Percentiles rank a stretch among this genome's conserved stretches.
Evolutionary conservation across 1,140 invertebrate species (phyloP).

Genomic region (Caenorhabditis inopinata): DNA sequence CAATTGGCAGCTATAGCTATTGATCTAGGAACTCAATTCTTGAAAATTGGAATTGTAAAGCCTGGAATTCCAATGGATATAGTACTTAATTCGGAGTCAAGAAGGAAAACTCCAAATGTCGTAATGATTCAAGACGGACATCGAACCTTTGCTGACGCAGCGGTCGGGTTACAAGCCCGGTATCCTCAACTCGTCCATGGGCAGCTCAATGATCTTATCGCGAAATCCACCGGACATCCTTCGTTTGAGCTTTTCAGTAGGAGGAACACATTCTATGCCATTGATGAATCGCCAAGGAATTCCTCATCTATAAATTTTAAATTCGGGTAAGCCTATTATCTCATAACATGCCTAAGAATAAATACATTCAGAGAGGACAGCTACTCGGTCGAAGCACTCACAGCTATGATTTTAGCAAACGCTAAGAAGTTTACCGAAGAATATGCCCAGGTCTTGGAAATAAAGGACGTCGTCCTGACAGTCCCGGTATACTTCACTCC

Average conservation of each 20-base stretch:
- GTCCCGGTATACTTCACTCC: constrained; percentile 95
- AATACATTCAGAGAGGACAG: constrained; percentile 53
- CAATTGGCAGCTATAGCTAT: constrained; percentile 5
- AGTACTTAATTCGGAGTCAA: constrained; percentile 87
- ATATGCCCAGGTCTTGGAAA: constrained; percentile 65
- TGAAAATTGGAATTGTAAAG: constrained; percentile 89
- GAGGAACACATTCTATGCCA: constrained; percentile 72
- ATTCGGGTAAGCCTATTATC: constrained; percentile 72
- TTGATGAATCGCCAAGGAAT: constrained; percentile 79
- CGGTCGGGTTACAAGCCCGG: constrained; percentile 74
- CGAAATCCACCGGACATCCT: constrained; percentile 70
- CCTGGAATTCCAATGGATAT: constrained; percentile 99
- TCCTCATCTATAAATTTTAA: not conserved
- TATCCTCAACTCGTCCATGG: not conserved
- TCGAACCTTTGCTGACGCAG: constrained; percentile 89
- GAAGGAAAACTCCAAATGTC: constrained; percentile 88
- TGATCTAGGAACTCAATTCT: constrained; percentile 75
- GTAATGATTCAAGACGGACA: constrained; percentile 77
- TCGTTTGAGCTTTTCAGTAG: constrained; percentile 1
- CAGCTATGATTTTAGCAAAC: constrained; percentile 65
- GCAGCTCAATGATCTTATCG: constrained; percentile 35
- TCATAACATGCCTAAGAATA: constrained; percentile 73
- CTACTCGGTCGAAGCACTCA: constrained; percentile 56
- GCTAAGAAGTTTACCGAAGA: constrained; percentile 58
- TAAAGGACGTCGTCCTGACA: constrained; percentile 86